These are phyloP conservation scores for Chaitophorus viminalis DNA, from an alignment of 2,888 invertebrate species.

Conservation along the genomic window DNA sequence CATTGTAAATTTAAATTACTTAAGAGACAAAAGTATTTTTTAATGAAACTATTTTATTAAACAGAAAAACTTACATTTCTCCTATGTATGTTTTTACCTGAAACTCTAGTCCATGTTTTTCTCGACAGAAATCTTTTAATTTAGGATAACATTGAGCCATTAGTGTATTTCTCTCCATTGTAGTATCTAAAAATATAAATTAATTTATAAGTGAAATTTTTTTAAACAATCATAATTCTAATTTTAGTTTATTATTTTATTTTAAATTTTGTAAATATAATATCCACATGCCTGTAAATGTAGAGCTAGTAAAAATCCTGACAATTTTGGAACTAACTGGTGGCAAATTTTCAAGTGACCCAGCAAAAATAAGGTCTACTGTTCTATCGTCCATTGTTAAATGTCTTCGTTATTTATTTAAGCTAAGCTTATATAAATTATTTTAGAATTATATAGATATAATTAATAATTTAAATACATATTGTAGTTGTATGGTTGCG, in stretches of 20 bases:
- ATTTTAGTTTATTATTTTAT: neutral
- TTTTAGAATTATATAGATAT: neutral
- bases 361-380: slow-evolving; percentile 89
- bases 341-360: slow-evolving; percentile 86
- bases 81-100: slow-evolving; percentile 74
- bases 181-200: slow-evolving; percentile 81
- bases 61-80: neutral
- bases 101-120: slow-evolving; percentile 97
- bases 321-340: slow-evolving; percentile 98
- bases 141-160: slow-evolving; percentile 99
- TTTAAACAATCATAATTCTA: neutral
- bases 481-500: neutral
- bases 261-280: neutral
- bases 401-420: neutral
- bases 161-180: slow-evolving; percentile 94
- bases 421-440: neutral
- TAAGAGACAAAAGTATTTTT: neutral
- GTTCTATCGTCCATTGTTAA: slow-evolving; percentile 87
- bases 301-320: slow-evolving; percentile 97
- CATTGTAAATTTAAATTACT: no score
- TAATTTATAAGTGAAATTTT: neutral
- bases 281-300: slow-evolving; percentile 86
- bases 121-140: slow-evolving; percentile 95
- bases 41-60: neutral
- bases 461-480: neutral